These are phyloP conservation scores for Natrix natrix DNA, from an alignment of 2,797 vertebrate species.

Conservation along the genomic window DNA sequence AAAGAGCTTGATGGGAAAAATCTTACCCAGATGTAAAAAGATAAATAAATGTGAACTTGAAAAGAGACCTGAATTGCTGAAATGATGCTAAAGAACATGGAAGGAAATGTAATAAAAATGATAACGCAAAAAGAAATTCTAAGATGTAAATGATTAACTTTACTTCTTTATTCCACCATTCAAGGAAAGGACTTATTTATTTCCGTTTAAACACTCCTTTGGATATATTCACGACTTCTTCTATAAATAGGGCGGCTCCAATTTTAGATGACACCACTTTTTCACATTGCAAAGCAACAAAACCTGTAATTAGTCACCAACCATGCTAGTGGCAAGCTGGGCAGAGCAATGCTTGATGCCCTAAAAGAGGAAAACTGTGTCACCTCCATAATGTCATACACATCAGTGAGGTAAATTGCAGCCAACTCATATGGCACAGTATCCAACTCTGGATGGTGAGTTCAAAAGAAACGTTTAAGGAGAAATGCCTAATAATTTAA, in stretches of 20 bases:
- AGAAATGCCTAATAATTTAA: neutral
- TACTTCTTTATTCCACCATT: neutral
- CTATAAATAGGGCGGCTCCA: neutral
- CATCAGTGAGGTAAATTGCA: neutral
- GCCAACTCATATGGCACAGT: neutral
- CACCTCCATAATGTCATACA: neutral
- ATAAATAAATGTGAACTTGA: neutral
- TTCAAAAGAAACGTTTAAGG: neutral
- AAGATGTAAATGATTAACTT: slow-evolving; percentile 10
- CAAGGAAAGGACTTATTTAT: neutral
- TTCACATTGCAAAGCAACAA: neutral
- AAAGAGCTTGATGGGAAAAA: slow-evolving; percentile 15
- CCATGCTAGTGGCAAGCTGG: neutral
- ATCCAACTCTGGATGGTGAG: neutral
- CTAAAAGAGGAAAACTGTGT: neutral
- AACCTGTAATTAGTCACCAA: neutral
- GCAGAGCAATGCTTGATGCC: neutral
- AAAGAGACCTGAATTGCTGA: slow-evolving; percentile 27
- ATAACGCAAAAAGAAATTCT: neutral
- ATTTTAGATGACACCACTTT: neutral
- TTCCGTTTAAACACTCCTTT: neutral
- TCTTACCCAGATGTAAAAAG: neutral
- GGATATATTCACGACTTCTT: neutral
- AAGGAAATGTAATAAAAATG: slow-evolving; percentile 28
- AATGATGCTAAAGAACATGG: slow-evolving; percentile 24